Evolutionary conservation across 2,888 invertebrate genomes (phyloP), one percentile per base, ranked within the genome.

Genomic region (Cecidostiba fungosa): DNA sequence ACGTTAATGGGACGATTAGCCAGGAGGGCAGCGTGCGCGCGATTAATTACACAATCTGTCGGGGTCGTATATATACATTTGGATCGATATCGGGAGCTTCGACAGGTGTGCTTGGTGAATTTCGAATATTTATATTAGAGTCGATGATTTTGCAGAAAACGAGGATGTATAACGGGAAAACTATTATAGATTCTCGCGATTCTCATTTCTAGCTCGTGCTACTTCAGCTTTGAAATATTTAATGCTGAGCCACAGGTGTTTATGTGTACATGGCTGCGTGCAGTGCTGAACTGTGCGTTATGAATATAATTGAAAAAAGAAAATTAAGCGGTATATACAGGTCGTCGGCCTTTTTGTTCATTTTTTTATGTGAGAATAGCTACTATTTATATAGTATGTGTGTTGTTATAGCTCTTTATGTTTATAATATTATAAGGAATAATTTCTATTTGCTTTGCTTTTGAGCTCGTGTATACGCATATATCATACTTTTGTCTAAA

Each of bases 31-130:
- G 19, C 36, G 72, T 3, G 39, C n/a, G 36, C 39, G 32, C 39
- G 72, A 72, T 72, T 72, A 72, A 72, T 72, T 72, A 39, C 32
- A 39, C 39, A 43, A 72, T 72, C 72, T 72, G 39, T n/a, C 72
- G 10, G 36, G 26, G 54, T 19, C 54, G 19, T 6, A 6, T 26
- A 8, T 59, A 19, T 19, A 26, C n/a, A n/a, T n/a, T 3, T 23
- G 66, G n/a, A 66, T 26, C 66, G 29, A 66, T 26, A 43, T 43
- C 8, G 10, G 29, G 23, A 29, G 26, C 2, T 14, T 29, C 12
- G 66, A 16, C 10, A 26, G 29, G 29, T 66, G 12, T 8, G 29
- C 23, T n/a, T n/a, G n/a, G n/a, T 12, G 26, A 66, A 12, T 26
- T 14, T 66, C 29, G 16, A 14, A 10, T n/a, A n/a, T n/a, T 6